A percentile compares a stretch with the other conserved stretches of the same genome.
Conservation (phyloP, 1,140 invertebrate genomes). For the Caenorhabditis remanei region DNA sequence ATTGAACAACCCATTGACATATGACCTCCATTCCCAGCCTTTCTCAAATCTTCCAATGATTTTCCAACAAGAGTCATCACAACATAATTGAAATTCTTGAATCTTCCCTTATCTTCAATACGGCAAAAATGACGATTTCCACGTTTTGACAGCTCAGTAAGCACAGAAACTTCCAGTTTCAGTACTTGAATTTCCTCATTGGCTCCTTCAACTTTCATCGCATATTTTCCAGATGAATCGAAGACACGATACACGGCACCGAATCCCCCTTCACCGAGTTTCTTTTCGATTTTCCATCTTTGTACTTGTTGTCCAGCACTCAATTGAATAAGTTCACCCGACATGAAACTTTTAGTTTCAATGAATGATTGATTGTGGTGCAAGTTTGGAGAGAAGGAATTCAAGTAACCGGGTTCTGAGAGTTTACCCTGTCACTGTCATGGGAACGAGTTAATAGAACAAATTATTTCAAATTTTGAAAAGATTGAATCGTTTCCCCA, state of each 20-base stretch:
- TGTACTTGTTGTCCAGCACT: slow-evolving; percentile 54
- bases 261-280: slow-evolving; percentile 66
- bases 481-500: no score
- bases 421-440: no score
- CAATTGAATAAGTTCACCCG: slow-evolving; percentile 56
- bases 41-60: slow-evolving; percentile 66
- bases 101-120: slow-evolving; percentile 53
- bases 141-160: slow-evolving; percentile 55
- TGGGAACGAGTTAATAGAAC: no score
- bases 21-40: slow-evolving; percentile 22
- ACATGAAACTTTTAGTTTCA: background rate
- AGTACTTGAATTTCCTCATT: slow-evolving; percentile 63
- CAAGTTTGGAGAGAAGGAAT: no score
- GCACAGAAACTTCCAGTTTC: slow-evolving; percentile 56
- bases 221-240: slow-evolving; percentile 64
- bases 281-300: slow-evolving; percentile 64
- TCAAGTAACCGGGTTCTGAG: no score
- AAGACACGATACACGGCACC: slow-evolving; percentile 62
- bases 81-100: slow-evolving; percentile 66
- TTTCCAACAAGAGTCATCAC: slow-evolving; percentile 73
- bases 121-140: slow-evolving; percentile 68
- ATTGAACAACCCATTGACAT: slow-evolving; percentile 70
- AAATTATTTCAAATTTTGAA: no score
- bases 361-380: background rate
- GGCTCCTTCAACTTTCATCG: slow-evolving; percentile 69